Conservation (phyloP, 2,113 vertebrate species). For the Argyrosomus japonicus region DNA sequence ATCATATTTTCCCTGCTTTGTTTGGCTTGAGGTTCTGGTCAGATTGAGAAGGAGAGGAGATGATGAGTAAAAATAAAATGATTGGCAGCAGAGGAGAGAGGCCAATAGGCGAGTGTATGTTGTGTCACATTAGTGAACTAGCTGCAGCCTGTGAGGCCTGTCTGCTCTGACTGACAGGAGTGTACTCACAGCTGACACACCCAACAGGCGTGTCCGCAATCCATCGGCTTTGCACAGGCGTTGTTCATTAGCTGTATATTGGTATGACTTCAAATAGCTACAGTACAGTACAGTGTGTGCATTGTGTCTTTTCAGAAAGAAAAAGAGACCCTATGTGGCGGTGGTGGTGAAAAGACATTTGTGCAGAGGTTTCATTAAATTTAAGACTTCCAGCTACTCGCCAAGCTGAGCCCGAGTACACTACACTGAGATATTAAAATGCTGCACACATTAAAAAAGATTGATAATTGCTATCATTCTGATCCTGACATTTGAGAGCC, state of each 20-base stretch:
- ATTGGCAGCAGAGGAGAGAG: slow-evolving; percentile 25
- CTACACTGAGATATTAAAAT: slow-evolving; percentile 9
- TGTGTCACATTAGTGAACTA: slow-evolving; percentile 38
- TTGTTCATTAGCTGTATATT: background rate
- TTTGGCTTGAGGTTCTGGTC: slow-evolving; percentile 20
- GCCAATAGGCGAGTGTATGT: slow-evolving; percentile 10
- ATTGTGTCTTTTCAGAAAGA: background rate
- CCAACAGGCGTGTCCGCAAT: background rate
- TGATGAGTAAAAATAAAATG: slow-evolving; percentile 42
- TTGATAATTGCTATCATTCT: slow-evolving; percentile 34
- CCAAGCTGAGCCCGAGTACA: background rate
- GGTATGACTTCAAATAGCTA: background rate
- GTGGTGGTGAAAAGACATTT: background rate
- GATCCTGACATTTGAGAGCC: slow-evolving; percentile 32
- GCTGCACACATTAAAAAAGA: slow-evolving; percentile 22
- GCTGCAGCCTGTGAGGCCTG: slow-evolving; percentile 25
- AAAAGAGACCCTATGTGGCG: background rate
- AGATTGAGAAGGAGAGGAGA: slow-evolving; percentile 13
- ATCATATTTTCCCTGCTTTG: slow-evolving; percentile 39
- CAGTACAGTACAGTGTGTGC: background rate
- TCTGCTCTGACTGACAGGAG: slow-evolving; percentile 15
- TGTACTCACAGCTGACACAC: slow-evolving; percentile 25
- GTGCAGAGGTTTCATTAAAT: background rate
- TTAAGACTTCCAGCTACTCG: background rate
- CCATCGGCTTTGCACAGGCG: slow-evolving; percentile 1